These are phyloP conservation scores for Notodonta dromedarius DNA, from an alignment of 2,888 invertebrate genomes.

Conservation along the genomic window DNA sequence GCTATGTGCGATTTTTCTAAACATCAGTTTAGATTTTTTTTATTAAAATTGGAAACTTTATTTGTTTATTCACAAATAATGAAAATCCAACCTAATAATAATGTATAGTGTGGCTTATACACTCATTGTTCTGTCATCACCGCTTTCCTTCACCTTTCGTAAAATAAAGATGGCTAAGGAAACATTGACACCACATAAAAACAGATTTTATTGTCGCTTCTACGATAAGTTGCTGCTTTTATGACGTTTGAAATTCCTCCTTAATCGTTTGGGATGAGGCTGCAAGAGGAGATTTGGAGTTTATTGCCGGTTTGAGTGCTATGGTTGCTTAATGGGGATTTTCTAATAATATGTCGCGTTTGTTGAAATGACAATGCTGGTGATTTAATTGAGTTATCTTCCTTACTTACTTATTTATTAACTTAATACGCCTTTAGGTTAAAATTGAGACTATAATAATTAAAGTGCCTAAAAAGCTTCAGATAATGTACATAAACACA, in stretches of 20 bases:
- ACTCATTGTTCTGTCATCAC: too few relatives aligned
- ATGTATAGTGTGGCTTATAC: too few relatives aligned
- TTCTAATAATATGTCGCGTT: background rate
- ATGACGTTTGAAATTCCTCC: conserved; percentile 8
- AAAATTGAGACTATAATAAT: too few relatives aligned
- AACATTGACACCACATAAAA: conserved; percentile 2
- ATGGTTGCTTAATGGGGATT: conserved; percentile 7
- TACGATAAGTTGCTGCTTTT: conserved; percentile 7
- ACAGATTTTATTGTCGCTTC: conserved; percentile 9
- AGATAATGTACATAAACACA: too few relatives aligned
- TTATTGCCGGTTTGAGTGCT: conserved; percentile 11
- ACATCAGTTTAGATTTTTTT: too few relatives aligned
- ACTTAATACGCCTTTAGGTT: background rate
- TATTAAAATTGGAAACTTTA: too few relatives aligned
- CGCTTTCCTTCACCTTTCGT: too few relatives aligned
- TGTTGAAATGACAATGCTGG: background rate
- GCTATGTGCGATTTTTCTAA: conserved; percentile 1
- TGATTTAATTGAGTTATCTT: background rate
- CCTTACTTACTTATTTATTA: background rate
- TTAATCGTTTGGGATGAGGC: conserved; percentile 15
- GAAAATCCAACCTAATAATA: too few relatives aligned
- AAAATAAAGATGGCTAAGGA: background rate
- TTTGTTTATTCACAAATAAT: too few relatives aligned
- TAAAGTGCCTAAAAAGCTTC: too few relatives aligned
- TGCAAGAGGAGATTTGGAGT: conserved; percentile 15